These are phyloP conservation scores for Alosa alosa DNA, from an alignment of 2,113 vertebrate species.

Conservation along the genomic window DNA sequence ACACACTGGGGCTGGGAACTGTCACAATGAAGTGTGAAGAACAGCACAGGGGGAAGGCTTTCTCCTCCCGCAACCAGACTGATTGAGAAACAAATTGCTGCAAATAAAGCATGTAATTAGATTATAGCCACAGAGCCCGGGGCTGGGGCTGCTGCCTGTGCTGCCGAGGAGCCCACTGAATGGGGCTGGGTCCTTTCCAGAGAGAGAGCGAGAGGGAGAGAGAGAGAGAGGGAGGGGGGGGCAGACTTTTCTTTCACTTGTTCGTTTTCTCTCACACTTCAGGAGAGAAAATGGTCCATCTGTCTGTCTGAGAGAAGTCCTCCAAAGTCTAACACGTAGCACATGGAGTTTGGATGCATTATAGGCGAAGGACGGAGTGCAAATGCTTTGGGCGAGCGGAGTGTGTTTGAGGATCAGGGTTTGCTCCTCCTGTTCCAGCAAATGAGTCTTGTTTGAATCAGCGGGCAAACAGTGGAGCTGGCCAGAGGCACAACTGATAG, in stretches of 20 bases:
- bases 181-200: constrained; percentile 51
- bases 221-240: background rate
- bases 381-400: constrained; percentile 37
- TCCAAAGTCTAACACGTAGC: constrained; percentile 25
- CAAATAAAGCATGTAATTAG: constrained; percentile 99
- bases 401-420: constrained; percentile 29
- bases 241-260: constrained; percentile 24
- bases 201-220: constrained; percentile 40
- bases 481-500: background rate
- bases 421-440: constrained; percentile 37
- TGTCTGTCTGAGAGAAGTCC: constrained; percentile 19
- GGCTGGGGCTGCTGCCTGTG: constrained; percentile 40
- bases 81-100: constrained; percentile 97
- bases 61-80: constrained; percentile 83
- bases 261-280: constrained; percentile 19
- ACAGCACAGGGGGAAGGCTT: constrained; percentile 77
- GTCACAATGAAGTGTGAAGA: constrained; percentile 81
- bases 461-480: constrained; percentile 32
- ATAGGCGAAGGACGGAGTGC: constrained; percentile 43
- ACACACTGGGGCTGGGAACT: constrained; percentile 63
- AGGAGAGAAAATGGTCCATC: background rate
- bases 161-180: constrained; percentile 60
- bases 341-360: constrained; percentile 40
- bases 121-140: constrained; percentile 81
- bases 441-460: constrained; percentile 41